Percentiles rank a stretch among this genome's conserved stretches.
Evolutionary conservation across 2,888 invertebrate genomes (phyloP).

Genomic region (Chymomyza procnemis): DNA sequence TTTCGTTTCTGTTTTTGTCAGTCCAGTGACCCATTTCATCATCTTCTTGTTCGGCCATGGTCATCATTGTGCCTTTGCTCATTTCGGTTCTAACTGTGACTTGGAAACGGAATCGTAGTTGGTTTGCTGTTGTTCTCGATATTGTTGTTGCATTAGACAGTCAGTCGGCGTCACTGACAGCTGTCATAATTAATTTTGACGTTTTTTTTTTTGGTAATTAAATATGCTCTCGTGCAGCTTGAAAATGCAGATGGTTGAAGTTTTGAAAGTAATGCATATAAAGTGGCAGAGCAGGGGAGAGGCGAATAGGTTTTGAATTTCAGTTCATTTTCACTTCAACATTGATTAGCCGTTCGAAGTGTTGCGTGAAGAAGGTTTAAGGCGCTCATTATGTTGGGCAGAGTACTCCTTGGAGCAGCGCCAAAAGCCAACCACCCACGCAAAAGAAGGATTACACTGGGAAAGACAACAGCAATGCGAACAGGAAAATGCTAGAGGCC

Average conservation of each 20-base stretch:
- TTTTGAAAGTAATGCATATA: background rate
- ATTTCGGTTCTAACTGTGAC: slow-evolving; percentile 13
- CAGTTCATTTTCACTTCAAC: slow-evolving; percentile 43
- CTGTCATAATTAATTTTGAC: slow-evolving; percentile 79
- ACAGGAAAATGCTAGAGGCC: too few species aligned
- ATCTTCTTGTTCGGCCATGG: slow-evolving; percentile 12
- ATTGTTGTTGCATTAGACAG: background rate
- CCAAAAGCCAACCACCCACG: slow-evolving; percentile 39
- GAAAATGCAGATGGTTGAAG: slow-evolving; percentile 4
- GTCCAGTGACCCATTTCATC: slow-evolving; percentile 67
- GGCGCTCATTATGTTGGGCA: slow-evolving; percentile 25
- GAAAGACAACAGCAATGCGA: too few species aligned
- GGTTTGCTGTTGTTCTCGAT: background rate
- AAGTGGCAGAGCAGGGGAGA: too few species aligned
- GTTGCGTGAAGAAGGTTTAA: slow-evolving; percentile 35
- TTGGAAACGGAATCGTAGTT: background rate
- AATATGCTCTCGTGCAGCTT: slow-evolving; percentile 62
- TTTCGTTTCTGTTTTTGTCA: slow-evolving; percentile 45
- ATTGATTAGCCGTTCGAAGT: slow-evolving; percentile 56
- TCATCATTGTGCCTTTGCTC: slow-evolving; percentile 45
- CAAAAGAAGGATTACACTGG: slow-evolving; percentile 6
- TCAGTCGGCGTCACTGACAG: slow-evolving; percentile 73
- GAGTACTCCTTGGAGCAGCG: slow-evolving; percentile 24
- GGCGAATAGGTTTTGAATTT: slow-evolving; percentile 53
- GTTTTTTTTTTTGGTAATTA: slow-evolving; percentile 76